phyloP scores from a whole-genome alignment of 2,113 vertebrate genomes.

The human (Homo sapiens) region GRCh38 chr2:117673001-117673500 shows the following conservation, averaged over 20 bases:
- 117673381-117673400: neutral
- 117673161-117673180: neutral
- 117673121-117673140: neutral
- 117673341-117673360: neutral
- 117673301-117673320: neutral
- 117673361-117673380: neutral
- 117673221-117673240: neutral
- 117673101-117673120: neutral
- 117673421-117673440: neutral
- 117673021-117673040: neutral
- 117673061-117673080: neutral
- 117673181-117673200: neutral
- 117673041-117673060: neutral
- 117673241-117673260: neutral
- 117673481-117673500: rapidly evolving
- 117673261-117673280: neutral
- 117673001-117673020: neutral
- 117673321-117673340: neutral
- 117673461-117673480: neutral
- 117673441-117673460: neutral
- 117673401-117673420: neutral
- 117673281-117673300: neutral
- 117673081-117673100: neutral
- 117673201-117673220: neutral
- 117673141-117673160: neutral